phyloP scores from a whole-genome alignment of 1,140 invertebrate species.

The Drosophila kepulauana region DNA sequence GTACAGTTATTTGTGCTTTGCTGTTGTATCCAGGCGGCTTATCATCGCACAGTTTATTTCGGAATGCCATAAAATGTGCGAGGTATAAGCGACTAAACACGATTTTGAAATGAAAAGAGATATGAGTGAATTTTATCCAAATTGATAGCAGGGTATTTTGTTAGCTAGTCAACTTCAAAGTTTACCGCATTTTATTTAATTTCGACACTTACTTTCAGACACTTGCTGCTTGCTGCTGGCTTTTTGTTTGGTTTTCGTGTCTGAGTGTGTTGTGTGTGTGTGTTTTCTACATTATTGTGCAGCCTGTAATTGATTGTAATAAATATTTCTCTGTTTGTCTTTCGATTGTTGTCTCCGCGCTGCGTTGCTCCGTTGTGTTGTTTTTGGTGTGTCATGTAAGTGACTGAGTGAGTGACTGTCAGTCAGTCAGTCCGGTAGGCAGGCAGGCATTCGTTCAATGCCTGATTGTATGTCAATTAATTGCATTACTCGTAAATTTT shows the following conservation, averaged over 20 bases:
- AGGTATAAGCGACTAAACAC: neutral
- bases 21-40: constrained; percentile 1
- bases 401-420: constrained; percentile 2
- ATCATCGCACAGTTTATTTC: neutral
- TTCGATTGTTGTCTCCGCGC: constrained; percentile 26
- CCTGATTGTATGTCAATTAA: constrained; percentile 42
- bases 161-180: neutral
- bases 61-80: neutral
- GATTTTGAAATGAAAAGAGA: too few relatives aligned
- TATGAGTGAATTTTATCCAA: neutral
- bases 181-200: neutral
- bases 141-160: constrained; percentile 2
- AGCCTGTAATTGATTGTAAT: constrained; percentile 64
- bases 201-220: constrained; percentile 21
- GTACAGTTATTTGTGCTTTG: neutral
- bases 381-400: neutral
- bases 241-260: neutral
- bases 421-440: neutral
- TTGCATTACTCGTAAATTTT: constrained; percentile 31
- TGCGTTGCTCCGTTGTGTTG: constrained; percentile 1
- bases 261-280: neutral
- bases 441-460: constrained; percentile 10
- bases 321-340: constrained; percentile 43
- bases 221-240: constrained; percentile 41
- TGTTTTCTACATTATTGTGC: constrained; percentile 11